Evolutionary conservation across 2,113 vertebrate species (phyloP), one percentile per base, ranked within the genome.

Genomic region (Toxotes chatareus): DNA sequence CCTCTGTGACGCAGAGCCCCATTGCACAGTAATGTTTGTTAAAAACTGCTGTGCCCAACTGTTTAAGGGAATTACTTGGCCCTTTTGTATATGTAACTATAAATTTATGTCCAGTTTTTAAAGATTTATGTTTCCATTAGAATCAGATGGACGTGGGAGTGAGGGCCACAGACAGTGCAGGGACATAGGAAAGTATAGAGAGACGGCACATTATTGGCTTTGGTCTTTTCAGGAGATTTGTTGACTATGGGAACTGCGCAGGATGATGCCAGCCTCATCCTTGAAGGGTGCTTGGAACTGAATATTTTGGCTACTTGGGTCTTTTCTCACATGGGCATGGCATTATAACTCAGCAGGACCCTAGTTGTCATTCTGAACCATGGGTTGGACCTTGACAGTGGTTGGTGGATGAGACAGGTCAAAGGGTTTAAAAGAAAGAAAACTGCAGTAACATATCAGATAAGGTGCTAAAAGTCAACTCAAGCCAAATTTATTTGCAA

Each of bases 401-500:
- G 17, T 13, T n/a, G 36, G 19, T 57, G 12, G 19, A 57, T 38
- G 60, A n/a, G 40, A 19, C 4, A 4, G 16, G 27, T 13, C 17
- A 23, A 5, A 61, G 46, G 40, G 21, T 73, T 80, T 40, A 31
- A 55, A 65, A 80, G 5, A 12, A 66, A 19, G 6, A 42, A 32
- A 68, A 74, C 9, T 36, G 36, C 36, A 66, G n/a, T 12, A 59
- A 73, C 5, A 4, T 63, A 23, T 31, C 21, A 38, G 21, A 47
- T 47, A 31, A n/a, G 8, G 16, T n/a, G 1, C 31, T 53, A 57
- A 32, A 49, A 49, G 21, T 62, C 13, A 44, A 23, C 12, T 63
- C 11, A 71, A 71, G 19, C 59, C 34, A 7, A 5, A 63, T 67
- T 19, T 73, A 4, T 80, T 61, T 85, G 55, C n/a, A 73, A 6